Evolutionary conservation across 2,888 invertebrate genomes (phyloP), one percentile per base, ranked within the genome.

Genomic region (Lithophane leautieri): DNA sequence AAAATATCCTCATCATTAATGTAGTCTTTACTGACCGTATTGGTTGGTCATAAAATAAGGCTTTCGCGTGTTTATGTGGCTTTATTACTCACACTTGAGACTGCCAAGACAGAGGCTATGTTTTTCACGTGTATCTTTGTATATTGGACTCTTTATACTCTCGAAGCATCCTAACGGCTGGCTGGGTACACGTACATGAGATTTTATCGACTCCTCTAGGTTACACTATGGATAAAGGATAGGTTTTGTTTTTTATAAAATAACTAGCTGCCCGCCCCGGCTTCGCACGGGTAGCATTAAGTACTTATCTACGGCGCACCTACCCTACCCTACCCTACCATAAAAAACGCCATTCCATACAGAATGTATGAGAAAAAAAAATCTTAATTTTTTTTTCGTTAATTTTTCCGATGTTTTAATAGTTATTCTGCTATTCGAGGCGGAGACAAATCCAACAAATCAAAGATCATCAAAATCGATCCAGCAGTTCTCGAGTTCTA

Each of bases 1-100:
- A 62, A 66, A 72, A 67, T 71, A 72, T 62, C 44, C 4, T 14
- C 70, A 42, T 63, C 22, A 22, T 28, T 56, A 7, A 42, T 50
- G 25, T 62, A 47, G 54, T n/a, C 28, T 44, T n/a, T 60, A 68
- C n/a, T 58, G 76, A 42, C 50, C 50, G 14, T 47, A 54, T 44
- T 40, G 44, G 22, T 9, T 61, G 34, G 1, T 60, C n/a, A 50
- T 60, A 60, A 60, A 73, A 25, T 58, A 60, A 52, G 22, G 16
- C 16, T 71, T 11, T 40, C 47, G 16, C 8, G 40, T 28, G 9
- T 47, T 22, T 47, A 22, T 47, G n/a, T 68, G 54, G 44, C 56
- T 62, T 40, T 8, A 74, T 54, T 54, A 54, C n/a, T 12, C 54
- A n/a, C 34, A 54, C 12, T 25, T 0, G 54, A n/a, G n/a, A 25